Base-by-base conservation (phyloP, 2,797 vertebrate genomes). In the Phoebastria nigripes region DNA sequence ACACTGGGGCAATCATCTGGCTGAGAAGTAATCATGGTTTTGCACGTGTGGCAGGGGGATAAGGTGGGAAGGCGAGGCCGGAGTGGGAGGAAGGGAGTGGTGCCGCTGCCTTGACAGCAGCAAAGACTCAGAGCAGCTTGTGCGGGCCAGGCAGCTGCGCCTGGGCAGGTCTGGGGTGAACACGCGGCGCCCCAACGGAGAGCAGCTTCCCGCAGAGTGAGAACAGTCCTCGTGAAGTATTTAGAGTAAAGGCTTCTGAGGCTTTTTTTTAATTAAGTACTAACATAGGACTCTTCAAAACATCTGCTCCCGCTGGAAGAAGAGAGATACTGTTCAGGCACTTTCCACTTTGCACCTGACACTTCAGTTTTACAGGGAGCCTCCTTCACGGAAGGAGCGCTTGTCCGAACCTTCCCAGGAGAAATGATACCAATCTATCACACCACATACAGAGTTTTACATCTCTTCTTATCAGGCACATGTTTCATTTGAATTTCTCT, bases 111-210 rank as follows among this genome's bases (percentile, higher is more conserved):
- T 37, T 61, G 72, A n/a, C 25, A 29, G 25, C 31, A 59, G 73
- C 18, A 55, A 44, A 62, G 44, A 24, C 9, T 15, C 15, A 0
- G 12, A 35, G 41, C 26, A 61, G 37, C 66, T 55, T 52, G 8
- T 28, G 4, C 2, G 6, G 17, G 17, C 8, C 28, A 13, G 8
- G 18, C 11, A 21, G 7, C 39, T 35, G 31, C 4, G 5, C 42
- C 66, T 25, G 35, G 41, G 20, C 26, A 74, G 41, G 8, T 59
- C 35, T 55, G 52, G 35, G 24, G 41, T 2, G 1, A 85, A 65
- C 5, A 4, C 0, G 1, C 31, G 55, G 33, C 3, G 1, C 6
- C 18, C 18, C 0, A 0, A 19, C 0, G 0, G 54, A 67, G 56
- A 71, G 19, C 54, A 80, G 35, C 59, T 84, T 66, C 51, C 47